A percentile compares a stretch with the other conserved stretches of the same genome.
phyloP scores from a whole-genome alignment of 2,888 invertebrate species.

The Melolontha melolontha region DNA sequence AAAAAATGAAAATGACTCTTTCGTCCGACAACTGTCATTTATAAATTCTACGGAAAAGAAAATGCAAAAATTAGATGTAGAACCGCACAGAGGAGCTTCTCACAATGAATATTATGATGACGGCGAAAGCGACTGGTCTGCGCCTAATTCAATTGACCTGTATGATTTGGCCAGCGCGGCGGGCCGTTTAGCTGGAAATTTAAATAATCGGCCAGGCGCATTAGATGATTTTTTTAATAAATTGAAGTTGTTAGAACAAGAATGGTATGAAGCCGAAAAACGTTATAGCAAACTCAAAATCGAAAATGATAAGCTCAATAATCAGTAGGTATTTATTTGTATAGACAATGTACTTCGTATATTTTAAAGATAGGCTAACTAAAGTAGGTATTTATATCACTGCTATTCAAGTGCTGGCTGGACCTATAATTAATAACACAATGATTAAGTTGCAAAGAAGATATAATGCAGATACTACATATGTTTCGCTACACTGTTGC shows the following conservation, averaged over 20 bases:
- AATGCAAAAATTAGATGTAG: constrained; percentile 44
- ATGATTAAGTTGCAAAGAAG: too few relatives aligned
- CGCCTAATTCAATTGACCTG: constrained; percentile 40
- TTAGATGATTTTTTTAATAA: constrained; percentile 47
- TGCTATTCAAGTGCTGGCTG: too few relatives aligned
- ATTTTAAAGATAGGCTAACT: too few relatives aligned
- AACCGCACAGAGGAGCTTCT: constrained; percentile 11
- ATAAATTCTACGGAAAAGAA: constrained; percentile 7
- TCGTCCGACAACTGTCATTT: constrained; percentile 16
- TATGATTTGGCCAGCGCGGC: constrained; percentile 38
- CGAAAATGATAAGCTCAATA: constrained; percentile 53
- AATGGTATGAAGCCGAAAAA: constrained; percentile 51
- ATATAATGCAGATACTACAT: too few relatives aligned
- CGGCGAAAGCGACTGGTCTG: constrained; percentile 39
- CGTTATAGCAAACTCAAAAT: constrained; percentile 51
- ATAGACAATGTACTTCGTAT: neutral
- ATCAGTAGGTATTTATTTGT: constrained; percentile 48
- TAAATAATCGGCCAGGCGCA: constrained; percentile 33
- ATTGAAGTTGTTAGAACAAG: constrained; percentile 50
- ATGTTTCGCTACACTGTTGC: too few relatives aligned
- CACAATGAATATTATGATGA: constrained; percentile 45
- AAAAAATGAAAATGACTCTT: constrained; percentile 6
- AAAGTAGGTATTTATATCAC: too few relatives aligned
- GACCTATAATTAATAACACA: too few relatives aligned
- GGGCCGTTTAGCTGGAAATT: constrained; percentile 34